Base-by-base conservation (phyloP, 1,140 invertebrate genomes). In the Semibalanus balanoides region DNA sequence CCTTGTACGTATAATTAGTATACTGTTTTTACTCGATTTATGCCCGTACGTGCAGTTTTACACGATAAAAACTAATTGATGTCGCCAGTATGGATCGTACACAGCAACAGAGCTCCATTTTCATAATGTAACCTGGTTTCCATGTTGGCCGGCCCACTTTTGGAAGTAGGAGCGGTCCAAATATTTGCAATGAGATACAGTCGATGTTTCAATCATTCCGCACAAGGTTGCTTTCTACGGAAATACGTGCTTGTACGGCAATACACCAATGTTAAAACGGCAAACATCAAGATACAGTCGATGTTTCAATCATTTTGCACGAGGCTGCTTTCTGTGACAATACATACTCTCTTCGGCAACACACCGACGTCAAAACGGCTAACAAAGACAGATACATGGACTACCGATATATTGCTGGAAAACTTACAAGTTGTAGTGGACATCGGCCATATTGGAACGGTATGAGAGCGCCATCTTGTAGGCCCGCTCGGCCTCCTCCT, bases 341-440 rank as follows among this genome's bases (percentile, higher is more conserved):
- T 30, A 31, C 40, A 31, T 29, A 71, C 30, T 9, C 19, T 75
- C 31, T 17, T 17, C 31, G 17, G 30, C 3, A 73, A 73, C 17
- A 7, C 72, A 31, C 31, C 72, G 72, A n/a, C n/a, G n/a, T n/a
- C n/a, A 73, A 17, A 30, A 73, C 17, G 31, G 17, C 5, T 17
- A 30, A 14, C 11, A 17, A 17, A 73, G 5, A 17, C 5, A 7
- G 35, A 40, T 17, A 17, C 17, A 7, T 40, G 17, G 17, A 40
- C 35, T 5, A 7, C 17, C 35, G 5, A 5, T 40, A 17, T 17
- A 40, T 5, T 40, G 5, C 17, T 40, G 5, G 17, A 77, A 74
- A 85, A 95, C 95, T 96, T 87, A 98, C 96, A 98, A 86, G 86
- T 97, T 97, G 84, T 96, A 97, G 87, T 96, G 94, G 74, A 96